These are phyloP conservation scores for Platalea minor DNA, from an alignment of 2,797 vertebrate species.

Conservation along the genomic window DNA sequence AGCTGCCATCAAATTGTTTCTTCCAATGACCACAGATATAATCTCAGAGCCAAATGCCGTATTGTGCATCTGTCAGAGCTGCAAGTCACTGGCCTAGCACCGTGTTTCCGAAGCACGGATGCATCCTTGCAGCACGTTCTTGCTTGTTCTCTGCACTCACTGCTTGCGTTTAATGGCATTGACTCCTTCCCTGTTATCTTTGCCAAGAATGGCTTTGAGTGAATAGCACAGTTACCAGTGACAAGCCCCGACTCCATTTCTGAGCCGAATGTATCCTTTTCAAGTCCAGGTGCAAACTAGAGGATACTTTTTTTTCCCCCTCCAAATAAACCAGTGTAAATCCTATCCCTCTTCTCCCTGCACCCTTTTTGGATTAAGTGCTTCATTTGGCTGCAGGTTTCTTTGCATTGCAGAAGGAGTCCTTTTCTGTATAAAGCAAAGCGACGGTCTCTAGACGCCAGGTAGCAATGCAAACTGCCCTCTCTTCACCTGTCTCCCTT, in stretches of 20 bases:
- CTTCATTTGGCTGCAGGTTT: not conserved
- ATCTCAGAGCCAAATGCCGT: slow-evolving; percentile 51
- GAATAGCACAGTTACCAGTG: not conserved
- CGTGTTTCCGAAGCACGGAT: not conserved
- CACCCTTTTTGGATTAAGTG: not conserved
- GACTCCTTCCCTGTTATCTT: not conserved
- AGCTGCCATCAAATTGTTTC: slow-evolving; percentile 36
- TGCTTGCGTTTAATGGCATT: not conserved
- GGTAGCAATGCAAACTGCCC: not conserved
- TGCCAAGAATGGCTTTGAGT: not conserved
- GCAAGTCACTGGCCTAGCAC: not conserved
- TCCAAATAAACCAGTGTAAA: not conserved
- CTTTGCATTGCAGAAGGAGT: not conserved
- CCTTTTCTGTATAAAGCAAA: not conserved
- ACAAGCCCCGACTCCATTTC: not conserved
- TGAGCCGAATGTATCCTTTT: not conserved
- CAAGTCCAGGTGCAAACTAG: not conserved
- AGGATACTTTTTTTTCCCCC: not conserved
- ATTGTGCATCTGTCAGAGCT: slow-evolving; percentile 54
- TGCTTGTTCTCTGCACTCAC: not conserved
- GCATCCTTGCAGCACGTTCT: not conserved
- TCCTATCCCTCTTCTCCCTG: not conserved
- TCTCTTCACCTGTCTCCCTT: not conserved
- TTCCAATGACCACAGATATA: slow-evolving; percentile 36
- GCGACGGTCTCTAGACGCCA: accelerated